Evolutionary conservation across 2,888 invertebrate species (phyloP).

Genomic region (Nephrotoma flavescens): DNA sequence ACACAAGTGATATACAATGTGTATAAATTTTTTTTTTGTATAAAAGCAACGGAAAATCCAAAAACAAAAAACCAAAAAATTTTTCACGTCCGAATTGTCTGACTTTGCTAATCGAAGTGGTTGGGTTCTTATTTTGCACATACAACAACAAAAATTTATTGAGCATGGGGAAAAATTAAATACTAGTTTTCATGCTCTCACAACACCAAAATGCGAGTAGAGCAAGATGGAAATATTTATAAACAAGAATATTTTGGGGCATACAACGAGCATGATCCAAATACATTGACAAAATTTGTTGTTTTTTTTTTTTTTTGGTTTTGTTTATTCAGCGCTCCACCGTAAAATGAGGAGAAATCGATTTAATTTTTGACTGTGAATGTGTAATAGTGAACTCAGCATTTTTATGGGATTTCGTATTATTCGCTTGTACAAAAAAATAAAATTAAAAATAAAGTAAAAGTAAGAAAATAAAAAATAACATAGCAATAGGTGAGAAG

Average conservation of each 20-base stretch:
- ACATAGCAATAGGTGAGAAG: background rate
- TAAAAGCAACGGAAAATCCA: background rate
- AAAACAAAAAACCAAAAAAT: background rate
- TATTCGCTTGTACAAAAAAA: background rate
- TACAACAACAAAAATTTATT: background rate
- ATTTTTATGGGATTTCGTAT: background rate
- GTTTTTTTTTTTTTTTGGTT: background rate
- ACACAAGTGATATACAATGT: background rate
- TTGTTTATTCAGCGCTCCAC: background rate
- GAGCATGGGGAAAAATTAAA: background rate
- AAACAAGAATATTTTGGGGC: background rate
- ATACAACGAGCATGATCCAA: background rate
- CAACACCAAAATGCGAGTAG: background rate
- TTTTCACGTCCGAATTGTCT: background rate
- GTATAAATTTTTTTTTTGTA: background rate
- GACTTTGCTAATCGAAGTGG: slow-evolving; percentile 4
- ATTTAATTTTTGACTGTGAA: background rate
- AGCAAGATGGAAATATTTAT: background rate
- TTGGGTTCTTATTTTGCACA: background rate
- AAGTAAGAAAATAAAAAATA: too few species aligned
- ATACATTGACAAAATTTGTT: background rate
- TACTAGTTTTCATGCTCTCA: background rate
- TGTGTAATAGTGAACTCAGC: background rate
- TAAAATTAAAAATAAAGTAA: background rate
- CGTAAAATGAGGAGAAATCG: background rate